Base-by-base conservation (phyloP, 1,140 invertebrate species). In the Drosophila paulistorum region DNA sequence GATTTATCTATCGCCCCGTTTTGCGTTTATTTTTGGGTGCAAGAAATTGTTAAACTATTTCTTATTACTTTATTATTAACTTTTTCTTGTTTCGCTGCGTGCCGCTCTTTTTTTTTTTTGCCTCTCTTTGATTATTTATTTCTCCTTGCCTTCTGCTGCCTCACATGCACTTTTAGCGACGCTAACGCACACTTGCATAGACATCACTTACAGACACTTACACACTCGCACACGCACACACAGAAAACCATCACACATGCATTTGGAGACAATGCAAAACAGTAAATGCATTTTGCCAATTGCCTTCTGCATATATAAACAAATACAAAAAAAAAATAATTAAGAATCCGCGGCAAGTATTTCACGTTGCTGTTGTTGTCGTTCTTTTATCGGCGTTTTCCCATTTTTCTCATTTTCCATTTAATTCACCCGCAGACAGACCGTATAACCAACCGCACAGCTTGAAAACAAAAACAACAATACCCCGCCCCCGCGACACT, bases 111-210 rank as follows among this genome's bases (percentile, higher is more conserved):
- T 39, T 11, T 39, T 11, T 33, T 20, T 37, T 37, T 37, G 11
- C 30, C 35, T 7, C 14, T 39, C 14, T 37, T 37, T 37, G 33
- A 11, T 37, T 59, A 37, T 37, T 59, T 59, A 14, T 37, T 59
- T 39, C 35, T 59, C 57, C 30, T 20, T 59, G 33, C 33, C 35
- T 59, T 35, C 57, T 30, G 30, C 30, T 59, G 30, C 30, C 39
- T 59, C 57, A 59, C 57, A 59, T 59, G 57, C 57, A 59, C 57
- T 59, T 59, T 63, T 63, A 45, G 37, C 61, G 57, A 59, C 57
- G 57, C 57, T 59, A 33, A 59, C 33, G 35, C 57, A 59, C 33
- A 59, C 57, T 35, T 37, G 35, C 33, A 58, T 33, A 37, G 30
- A 33, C 14, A 58, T 37, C 33, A 59, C 33, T 14, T 17, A 11